Evolutionary conservation across 2,113 vertebrate genomes (phyloP).

Genomic region (Salvelinus namaycush): DNA sequence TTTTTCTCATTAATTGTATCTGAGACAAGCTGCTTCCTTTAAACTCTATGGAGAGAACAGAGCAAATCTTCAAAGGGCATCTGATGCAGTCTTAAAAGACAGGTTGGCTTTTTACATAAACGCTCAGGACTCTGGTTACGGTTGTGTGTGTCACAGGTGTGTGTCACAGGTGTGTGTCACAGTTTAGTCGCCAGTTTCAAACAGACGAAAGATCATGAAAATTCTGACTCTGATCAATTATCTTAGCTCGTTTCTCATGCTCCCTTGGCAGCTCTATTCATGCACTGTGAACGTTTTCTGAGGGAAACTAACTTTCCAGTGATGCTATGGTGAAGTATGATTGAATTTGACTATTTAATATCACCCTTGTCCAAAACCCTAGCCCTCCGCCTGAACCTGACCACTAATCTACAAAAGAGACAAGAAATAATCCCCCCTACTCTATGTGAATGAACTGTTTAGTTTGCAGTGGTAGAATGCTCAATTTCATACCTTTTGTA

Average conservation of each 20-base stretch:
- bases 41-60: conserved; percentile 21
- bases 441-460: too few relatives aligned
- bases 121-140: conserved; percentile 14
- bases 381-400: too few relatives aligned
- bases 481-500: neutral
- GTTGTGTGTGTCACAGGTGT: conserved; percentile 12
- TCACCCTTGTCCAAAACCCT: too few relatives aligned
- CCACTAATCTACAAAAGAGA: too few relatives aligned
- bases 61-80: conserved; percentile 31
- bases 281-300: conserved; percentile 22
- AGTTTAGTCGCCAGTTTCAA: conserved; percentile 32
- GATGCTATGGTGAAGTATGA: neutral
- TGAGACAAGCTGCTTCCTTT: conserved; percentile 31
- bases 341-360: too few relatives aligned
- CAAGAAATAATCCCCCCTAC: too few relatives aligned
- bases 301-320: conserved; percentile 12
- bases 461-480: too few relatives aligned
- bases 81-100: conserved; percentile 41
- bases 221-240: conserved; percentile 43
- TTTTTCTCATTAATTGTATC: conserved; percentile 12
- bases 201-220: conserved; percentile 37
- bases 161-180: conserved; percentile 44
- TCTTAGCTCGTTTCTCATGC: conserved; percentile 4
- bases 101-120: conserved; percentile 34
- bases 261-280: conserved; percentile 19